phyloP scores from a whole-genome alignment of 2,888 invertebrate genomes.

The Bugulina stolonifera region DNA sequence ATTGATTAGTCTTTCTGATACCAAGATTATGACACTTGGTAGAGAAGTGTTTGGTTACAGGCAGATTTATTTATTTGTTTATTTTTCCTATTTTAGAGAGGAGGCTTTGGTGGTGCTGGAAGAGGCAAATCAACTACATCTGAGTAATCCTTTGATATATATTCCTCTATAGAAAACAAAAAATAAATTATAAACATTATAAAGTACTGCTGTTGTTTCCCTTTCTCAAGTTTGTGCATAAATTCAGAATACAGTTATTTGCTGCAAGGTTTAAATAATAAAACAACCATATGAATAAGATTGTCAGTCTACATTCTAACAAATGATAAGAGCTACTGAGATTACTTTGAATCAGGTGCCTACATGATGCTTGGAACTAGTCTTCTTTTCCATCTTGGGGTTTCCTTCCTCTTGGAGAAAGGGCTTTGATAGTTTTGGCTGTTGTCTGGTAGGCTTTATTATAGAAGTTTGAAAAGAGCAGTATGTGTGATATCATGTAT shows the following conservation, averaged over 20 bases:
- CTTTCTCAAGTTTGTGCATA: too few relatives aligned
- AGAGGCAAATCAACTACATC: constrained; percentile 5
- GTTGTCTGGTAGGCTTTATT: constrained; percentile 38
- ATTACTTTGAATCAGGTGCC: too few relatives aligned
- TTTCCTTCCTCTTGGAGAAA: constrained; percentile 2
- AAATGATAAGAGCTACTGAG: too few relatives aligned
- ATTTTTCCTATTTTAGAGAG: too few relatives aligned
- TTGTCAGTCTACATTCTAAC: too few relatives aligned
- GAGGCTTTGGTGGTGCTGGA: constrained; percentile 44
- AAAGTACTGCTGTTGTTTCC: not conserved
- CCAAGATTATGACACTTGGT: not conserved
- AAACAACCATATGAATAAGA: too few relatives aligned
- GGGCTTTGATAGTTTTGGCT: constrained; percentile 17
- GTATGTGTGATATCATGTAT: constrained; percentile 42
- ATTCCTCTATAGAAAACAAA: too few relatives aligned
- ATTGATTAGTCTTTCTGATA: constrained; percentile 13
- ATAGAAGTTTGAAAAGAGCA: constrained; percentile 50
- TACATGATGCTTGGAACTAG: too few relatives aligned
- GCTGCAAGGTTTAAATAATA: too few relatives aligned
- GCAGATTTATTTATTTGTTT: constrained; percentile 29
- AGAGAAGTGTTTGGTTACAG: not conserved
- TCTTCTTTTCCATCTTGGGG: too few relatives aligned
- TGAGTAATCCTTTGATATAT: not conserved
- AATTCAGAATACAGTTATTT: too few relatives aligned
- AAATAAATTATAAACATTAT: too few relatives aligned